A percentile compares a stretch with the other conserved stretches of the same genome.
phyloP scores from a whole-genome alignment of 2,113 vertebrate species.

The Clarias batrachus region DNA sequence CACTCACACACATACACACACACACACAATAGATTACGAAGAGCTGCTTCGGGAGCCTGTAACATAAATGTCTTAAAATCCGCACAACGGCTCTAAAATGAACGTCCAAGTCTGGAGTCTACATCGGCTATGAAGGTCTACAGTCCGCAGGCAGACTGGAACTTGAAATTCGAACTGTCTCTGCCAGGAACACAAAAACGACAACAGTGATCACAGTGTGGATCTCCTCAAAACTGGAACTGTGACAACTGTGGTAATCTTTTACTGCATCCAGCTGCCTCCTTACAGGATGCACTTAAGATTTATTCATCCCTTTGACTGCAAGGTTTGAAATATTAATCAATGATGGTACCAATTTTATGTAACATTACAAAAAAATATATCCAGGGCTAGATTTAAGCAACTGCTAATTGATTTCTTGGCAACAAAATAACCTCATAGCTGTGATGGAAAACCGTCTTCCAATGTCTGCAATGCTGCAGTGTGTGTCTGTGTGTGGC shows the following conservation, averaged over 20 bases:
- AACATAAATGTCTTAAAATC: conserved; percentile 1
- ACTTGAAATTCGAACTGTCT: neutral
- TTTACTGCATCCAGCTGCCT: neutral
- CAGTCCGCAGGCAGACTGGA: neutral
- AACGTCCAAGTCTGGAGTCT: neutral
- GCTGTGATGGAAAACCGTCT: neutral
- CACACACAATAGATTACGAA: conserved; percentile 32
- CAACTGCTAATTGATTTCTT: neutral
- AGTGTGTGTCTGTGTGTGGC: neutral
- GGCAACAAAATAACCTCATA: no score
- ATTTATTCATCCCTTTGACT: neutral
- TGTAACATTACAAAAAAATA: neutral
- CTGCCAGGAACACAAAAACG: neutral
- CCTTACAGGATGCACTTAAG: neutral
- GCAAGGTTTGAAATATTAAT: neutral
- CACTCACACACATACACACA: conserved; percentile 7
- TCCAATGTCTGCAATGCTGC: neutral
- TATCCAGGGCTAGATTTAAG: neutral
- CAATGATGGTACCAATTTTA: neutral
- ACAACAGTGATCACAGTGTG: neutral
- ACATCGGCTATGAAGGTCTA: neutral
- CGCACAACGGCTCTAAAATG: neutral
- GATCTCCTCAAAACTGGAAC: neutral
- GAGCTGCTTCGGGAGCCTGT: neutral
- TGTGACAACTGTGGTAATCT: neutral